phyloP scores from a whole-genome alignment of 2,113 vertebrate species.

The Rousettus leschenaultii region DNA sequence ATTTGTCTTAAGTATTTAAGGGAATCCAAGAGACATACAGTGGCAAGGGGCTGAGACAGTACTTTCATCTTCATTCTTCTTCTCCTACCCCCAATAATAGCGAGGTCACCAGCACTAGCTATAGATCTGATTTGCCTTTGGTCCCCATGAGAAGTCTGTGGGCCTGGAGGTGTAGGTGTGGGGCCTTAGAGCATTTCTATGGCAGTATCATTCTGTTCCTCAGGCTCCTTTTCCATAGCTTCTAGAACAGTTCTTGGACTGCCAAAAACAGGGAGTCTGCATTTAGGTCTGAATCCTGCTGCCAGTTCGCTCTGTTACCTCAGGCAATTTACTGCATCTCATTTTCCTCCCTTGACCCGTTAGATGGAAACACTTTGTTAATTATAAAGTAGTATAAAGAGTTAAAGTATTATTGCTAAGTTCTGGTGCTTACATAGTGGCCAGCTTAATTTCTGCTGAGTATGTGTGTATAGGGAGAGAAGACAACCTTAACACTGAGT shows the following conservation, averaged over 20 bases:
- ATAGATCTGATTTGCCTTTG: not conserved
- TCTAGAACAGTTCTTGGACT: not conserved
- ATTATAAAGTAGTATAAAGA: not conserved
- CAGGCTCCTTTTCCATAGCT: not conserved
- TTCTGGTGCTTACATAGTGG: not conserved
- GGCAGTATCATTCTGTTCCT: not conserved
- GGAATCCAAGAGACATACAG: not conserved
- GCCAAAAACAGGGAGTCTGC: not conserved
- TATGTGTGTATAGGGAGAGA: not conserved
- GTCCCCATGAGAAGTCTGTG: no score
- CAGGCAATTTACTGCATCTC: not conserved
- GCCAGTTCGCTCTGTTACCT: not conserved
- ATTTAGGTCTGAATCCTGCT: not conserved
- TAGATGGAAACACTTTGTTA: not conserved
- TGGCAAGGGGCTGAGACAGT: not conserved
- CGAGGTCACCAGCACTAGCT: not conserved
- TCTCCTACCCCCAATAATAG: rapidly evolving
- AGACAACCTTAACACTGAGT: not conserved
- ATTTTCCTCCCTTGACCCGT: not conserved
- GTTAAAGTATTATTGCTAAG: not conserved
- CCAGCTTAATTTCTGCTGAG: not conserved
- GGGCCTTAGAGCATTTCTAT: not conserved
- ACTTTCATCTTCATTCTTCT: not conserved
- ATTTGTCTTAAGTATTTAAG: not conserved
- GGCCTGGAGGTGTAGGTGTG: not conserved